These are phyloP conservation scores for Brachylomia viminalis DNA, from an alignment of 2,888 invertebrate species.

Conservation along the genomic window DNA sequence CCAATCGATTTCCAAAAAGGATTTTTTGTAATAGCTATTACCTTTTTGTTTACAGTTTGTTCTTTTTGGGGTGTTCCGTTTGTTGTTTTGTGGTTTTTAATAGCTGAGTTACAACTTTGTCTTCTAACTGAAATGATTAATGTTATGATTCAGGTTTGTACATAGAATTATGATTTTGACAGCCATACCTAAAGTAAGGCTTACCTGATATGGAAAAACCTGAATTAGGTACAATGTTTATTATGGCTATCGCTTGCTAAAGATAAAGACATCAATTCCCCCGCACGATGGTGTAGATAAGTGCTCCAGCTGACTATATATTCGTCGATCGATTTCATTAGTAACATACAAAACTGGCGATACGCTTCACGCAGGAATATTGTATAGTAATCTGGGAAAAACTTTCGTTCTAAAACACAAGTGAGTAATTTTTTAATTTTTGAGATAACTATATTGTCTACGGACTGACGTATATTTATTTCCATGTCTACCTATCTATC, in stretches of 20 bases:
- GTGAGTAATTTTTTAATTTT: slow-evolving; percentile 44
- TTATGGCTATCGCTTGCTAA: slow-evolving; percentile 31
- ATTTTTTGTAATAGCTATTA: slow-evolving; percentile 80
- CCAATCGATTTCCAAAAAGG: slow-evolving; percentile 85
- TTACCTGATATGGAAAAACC: slow-evolving; percentile 2
- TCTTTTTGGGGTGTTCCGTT: too few relatives aligned
- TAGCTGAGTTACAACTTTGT: slow-evolving; percentile 23
- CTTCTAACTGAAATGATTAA: background rate
- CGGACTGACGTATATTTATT: too few relatives aligned
- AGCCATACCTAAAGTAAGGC: background rate
- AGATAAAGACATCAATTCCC: slow-evolving; percentile 41
- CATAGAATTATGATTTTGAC: background rate
- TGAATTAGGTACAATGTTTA: slow-evolving; percentile 14
- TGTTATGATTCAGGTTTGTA: slow-evolving; percentile 28
- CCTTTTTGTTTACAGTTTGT: slow-evolving; percentile 68
- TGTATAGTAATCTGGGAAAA: background rate
- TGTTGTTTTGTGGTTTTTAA: slow-evolving; percentile 55
- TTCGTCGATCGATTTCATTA: slow-evolving; percentile 35
- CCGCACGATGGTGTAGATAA: slow-evolving; percentile 27
- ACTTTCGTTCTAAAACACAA: background rate
- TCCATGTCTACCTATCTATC: too few relatives aligned
- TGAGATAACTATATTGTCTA: too few relatives aligned
- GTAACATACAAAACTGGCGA: background rate
- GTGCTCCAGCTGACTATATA: slow-evolving; percentile 27
- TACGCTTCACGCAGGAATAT: slow-evolving; percentile 1